phyloP scores from a whole-genome alignment of 64 coral and sea anemone species.

The Pocillopora verrucosa region DNA sequence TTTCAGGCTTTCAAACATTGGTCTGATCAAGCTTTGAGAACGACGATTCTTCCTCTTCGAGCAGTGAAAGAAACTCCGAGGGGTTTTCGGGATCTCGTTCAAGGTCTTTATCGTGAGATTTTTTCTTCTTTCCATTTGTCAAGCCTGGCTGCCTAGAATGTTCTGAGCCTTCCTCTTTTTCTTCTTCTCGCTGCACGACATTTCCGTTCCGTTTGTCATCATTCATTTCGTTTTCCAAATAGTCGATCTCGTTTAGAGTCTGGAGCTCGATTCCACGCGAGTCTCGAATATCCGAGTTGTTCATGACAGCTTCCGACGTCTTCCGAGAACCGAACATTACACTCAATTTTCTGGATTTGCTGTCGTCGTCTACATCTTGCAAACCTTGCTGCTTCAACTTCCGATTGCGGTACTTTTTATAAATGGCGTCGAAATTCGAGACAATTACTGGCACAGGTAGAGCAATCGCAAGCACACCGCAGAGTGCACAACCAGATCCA shows the following conservation, averaged over 20 bases:
- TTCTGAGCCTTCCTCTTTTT: not conserved
- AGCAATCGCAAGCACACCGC: constrained; percentile 85
- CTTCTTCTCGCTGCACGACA: constrained; percentile 6
- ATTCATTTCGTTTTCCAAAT: not conserved
- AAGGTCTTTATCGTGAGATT: not conserved
- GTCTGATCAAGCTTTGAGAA: constrained; percentile 40
- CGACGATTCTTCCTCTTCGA: not conserved
- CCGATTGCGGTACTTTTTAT: constrained; percentile 80
- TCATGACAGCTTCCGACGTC: constrained; percentile 6
- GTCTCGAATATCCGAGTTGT: not conserved
- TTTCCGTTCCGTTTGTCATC: constrained; percentile 37
- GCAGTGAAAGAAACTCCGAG: constrained; percentile 13
- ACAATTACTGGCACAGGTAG: constrained; percentile 91
- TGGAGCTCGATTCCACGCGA: constrained; percentile 2
- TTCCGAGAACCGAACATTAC: constrained; percentile 16
- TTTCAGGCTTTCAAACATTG: constrained; percentile 21
- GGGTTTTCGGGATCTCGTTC: not conserved
- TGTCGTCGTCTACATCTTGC: not conserved
- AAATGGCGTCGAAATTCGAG: constrained; percentile 92
- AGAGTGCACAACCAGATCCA: constrained; percentile 83
- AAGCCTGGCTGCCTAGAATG: not conserved
- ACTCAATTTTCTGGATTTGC: constrained; percentile 1
- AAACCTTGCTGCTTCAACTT: constrained; percentile 78
- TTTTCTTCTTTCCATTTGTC: constrained; percentile 5
- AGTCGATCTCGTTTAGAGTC: not conserved